Evolutionary conservation across 2,797 vertebrate species (phyloP).

Genomic region (Peromyscus nudipes): DNA sequence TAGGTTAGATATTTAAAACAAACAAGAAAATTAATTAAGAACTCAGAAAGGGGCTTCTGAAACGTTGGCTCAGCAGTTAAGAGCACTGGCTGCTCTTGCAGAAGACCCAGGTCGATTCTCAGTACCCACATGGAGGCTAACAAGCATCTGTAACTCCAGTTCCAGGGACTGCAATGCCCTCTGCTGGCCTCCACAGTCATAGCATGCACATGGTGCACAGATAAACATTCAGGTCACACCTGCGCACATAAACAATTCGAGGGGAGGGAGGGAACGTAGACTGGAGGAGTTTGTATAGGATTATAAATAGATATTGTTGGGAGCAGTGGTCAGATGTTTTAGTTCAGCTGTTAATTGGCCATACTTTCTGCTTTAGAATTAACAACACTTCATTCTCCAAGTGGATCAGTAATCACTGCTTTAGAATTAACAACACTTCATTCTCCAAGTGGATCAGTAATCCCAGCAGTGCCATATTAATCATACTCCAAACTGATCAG

Average conservation of each 20-base stretch:
- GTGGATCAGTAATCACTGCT: not conserved
- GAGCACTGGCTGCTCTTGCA: not conserved
- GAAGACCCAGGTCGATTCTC: not conserved
- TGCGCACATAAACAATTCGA: not conserved
- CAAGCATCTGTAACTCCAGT: not conserved
- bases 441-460: not conserved
- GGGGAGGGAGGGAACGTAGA: not conserved
- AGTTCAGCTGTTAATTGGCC: not conserved
- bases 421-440: not conserved
- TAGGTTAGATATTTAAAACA: not conserved
- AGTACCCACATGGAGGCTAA: not conserved
- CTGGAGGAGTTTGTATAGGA: not conserved
- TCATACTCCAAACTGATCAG: not conserved
- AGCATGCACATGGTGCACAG: not conserved
- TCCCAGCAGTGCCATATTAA: not conserved
- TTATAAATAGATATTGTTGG: constrained; percentile 5
- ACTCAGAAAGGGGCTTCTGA: not conserved
- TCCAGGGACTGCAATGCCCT: not conserved
- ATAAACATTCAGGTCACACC: not conserved
- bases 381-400: not conserved
- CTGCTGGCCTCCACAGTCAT: not conserved
- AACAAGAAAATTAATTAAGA: not conserved
- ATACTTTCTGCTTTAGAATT: not conserved
- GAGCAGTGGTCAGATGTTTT: not conserved
- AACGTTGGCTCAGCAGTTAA: not conserved